Evolutionary conservation across 1,140 invertebrate species (phyloP), one percentile per base, ranked within the genome.

Genomic region (Acromyrmex heyeri): DNA sequence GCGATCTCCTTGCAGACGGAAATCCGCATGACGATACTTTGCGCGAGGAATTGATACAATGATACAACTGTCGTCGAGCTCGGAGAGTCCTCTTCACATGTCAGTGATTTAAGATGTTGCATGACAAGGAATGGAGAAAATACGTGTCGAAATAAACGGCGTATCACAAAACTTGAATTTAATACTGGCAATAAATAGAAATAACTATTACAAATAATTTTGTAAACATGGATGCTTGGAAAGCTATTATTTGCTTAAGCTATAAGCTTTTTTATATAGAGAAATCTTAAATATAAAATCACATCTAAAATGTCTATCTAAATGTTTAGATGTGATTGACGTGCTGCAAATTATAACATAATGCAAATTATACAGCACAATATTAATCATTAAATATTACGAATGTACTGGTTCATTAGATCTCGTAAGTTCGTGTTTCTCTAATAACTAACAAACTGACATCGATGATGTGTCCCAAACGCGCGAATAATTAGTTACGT

Each of bases 401-500:
- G 14, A 79, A 57, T 16, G 6, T 70, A 27, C 5, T 34, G 3
- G 8, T 79, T 6, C 6, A 53, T 69, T 44, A 57, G 6, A 16
- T 81, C 12, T 70, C 53, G 6, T 48, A 72, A 72, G 65, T 72
- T 81, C 10, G 16, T 14, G 4, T 53, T 65, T 67, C n/a, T n/a
- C 38, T 34, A 44, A 81, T 72, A 81, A 81, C 30, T 24, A 70
- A 14, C 38, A 16, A 10, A 81, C 48, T 16, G 21, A 53, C 65
- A 18, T 44, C 27, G 8, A 79, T 44, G 16, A 5, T 57, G 18
- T 44, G 78, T 44, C 16, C 34, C 16, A 81, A 48, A 81, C 65
- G 78, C 6, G 34, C 6, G 34, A 81, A 76, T 85, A 85, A 85
- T 76, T 76, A 73, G 55, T 69, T 70, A 65, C 64, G n/a, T 34